phyloP scores from a whole-genome alignment of 2,113 vertebrate species.

The Ameiurus melas region DNA sequence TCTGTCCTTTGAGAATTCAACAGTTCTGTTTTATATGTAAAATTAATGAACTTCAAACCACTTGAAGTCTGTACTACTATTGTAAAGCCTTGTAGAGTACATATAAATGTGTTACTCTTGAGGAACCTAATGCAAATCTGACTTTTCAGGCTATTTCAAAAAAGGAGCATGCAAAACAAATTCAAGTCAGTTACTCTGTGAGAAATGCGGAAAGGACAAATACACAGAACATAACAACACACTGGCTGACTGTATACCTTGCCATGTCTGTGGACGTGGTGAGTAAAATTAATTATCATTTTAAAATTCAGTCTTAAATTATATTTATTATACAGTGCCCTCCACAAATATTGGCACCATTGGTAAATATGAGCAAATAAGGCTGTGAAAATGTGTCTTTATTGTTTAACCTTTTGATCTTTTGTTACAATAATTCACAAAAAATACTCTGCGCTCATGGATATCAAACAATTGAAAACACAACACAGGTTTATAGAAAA shows the following conservation, averaged over 20 bases:
- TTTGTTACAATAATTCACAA: no score
- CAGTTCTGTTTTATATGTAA: background rate
- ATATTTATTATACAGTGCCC: no score
- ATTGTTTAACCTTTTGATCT: no score
- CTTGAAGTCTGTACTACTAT: background rate
- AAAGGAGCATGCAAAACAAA: rapidly evolving
- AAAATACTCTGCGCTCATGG: no score
- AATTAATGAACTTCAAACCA: background rate
- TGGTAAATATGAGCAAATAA: no score
- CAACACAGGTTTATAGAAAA: no score
- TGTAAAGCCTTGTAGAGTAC: background rate
- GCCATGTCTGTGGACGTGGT: rapidly evolving
- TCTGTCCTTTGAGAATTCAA: background rate
- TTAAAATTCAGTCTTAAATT: background rate
- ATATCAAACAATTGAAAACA: no score
- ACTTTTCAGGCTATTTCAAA: constrained; percentile 32
- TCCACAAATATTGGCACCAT: no score
- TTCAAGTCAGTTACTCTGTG: background rate
- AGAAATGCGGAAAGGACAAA: background rate
- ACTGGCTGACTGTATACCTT: rapidly evolving
- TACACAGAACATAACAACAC: rapidly evolving
- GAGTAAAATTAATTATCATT: background rate
- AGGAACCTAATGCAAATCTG: constrained; percentile 1
- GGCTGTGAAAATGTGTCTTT: no score
- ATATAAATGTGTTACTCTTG: background rate